Base-by-base conservation (phyloP, 2,888 invertebrate genomes). In the Erebia aethiops region DNA sequence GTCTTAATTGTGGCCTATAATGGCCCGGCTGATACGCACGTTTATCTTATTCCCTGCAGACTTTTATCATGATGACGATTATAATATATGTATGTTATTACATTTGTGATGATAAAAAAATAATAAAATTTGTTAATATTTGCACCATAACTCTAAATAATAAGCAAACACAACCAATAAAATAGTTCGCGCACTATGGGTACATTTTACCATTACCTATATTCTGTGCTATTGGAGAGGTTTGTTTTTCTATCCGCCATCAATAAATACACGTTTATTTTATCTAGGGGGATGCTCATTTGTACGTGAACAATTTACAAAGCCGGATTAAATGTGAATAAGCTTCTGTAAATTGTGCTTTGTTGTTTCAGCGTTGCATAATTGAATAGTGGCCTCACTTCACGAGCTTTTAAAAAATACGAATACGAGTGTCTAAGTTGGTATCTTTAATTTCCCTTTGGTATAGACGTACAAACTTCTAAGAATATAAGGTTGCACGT, bases 191-290 rank as follows among this genome's bases (percentile, higher is more conserved):
- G 54, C 41, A 64, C 41, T 54, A 41, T 54, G 9, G 5, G n/a
- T n/a, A n/a, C n/a, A n/a, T n/a, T n/a, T n/a, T n/a, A n/a, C n/a
- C n/a, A n/a, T n/a, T n/a, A n/a, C n/a, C n/a, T n/a, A n/a, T n/a
- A n/a, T n/a, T n/a, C n/a, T n/a, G n/a, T n/a, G n/a, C n/a, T n/a
- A n/a, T n/a, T n/a, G n/a, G 16, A 16, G 7, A 41, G 41, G 64
- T 64, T 64, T 64, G 18, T 64, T 64, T 64, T 64, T 62, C 49
- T 62, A 49, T 62, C 41, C 41, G 54, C 35, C 35, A 16, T 11
- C 52, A 64, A 64, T 51, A 64, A 64, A 54, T 64, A 64, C 64
- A 54, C 41, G 52, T 54, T 52, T 16, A 52, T 64, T 64, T 64
- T 64, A 21, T 52, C 21, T 46, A 13, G 3, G 16, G 7, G 51